These are phyloP conservation scores for Entomyzon cyanotis DNA, from an alignment of 2,113 vertebrate species.

Conservation along the genomic window DNA sequence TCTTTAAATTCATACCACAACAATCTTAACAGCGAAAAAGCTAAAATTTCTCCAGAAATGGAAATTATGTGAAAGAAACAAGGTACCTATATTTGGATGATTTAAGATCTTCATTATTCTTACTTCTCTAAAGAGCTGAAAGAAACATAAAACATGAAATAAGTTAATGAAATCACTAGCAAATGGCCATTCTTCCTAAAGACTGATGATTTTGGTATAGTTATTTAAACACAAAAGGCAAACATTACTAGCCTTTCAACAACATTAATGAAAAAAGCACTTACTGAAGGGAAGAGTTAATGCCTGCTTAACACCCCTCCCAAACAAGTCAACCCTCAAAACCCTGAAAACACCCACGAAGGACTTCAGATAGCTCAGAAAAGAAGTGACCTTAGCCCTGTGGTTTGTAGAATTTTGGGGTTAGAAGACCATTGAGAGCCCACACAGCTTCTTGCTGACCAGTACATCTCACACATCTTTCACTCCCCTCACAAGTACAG, in stretches of 20 bases:
- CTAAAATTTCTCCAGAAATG: background rate
- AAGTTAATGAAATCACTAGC: constrained; percentile 42
- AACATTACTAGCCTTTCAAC: background rate
- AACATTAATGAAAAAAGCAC: background rate
- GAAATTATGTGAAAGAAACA: background rate
- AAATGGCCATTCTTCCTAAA: background rate
- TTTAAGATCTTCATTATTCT: constrained; percentile 99
- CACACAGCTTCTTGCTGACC: background rate
- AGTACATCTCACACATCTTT: background rate
- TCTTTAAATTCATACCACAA: background rate
- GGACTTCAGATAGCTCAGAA: background rate
- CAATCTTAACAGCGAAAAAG: background rate
- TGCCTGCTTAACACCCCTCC: background rate
- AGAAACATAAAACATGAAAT: constrained; percentile 55
- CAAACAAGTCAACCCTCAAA: background rate
- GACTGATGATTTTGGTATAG: background rate
- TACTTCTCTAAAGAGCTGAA: constrained; percentile 98
- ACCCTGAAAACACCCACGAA: background rate
- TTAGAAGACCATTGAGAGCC: background rate
- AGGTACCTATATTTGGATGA: constrained; percentile 95
- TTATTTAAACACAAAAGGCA: background rate
- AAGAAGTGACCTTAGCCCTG: background rate
- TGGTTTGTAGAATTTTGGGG: background rate
- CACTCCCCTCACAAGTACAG: background rate
- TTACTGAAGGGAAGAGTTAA: background rate